phyloP scores from a whole-genome alignment of 2,797 vertebrate species.

The Helicolenus hilgendorfi region DNA sequence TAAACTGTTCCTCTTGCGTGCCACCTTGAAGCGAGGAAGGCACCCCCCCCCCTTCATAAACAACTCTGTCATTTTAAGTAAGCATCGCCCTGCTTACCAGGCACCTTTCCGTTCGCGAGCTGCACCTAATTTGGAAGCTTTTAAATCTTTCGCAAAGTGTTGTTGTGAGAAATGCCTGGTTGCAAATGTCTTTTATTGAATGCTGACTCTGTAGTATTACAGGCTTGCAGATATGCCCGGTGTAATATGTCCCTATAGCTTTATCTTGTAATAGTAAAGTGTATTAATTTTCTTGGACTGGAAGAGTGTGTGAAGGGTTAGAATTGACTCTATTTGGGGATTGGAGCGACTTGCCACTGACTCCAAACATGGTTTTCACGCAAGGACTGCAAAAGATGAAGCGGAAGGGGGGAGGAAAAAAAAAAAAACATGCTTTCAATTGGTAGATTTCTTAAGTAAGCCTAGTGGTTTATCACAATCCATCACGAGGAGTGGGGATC shows the following conservation, averaged over 20 bases:
- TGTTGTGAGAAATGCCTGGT: conserved; percentile 92
- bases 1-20: conserved; percentile 84
- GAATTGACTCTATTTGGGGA: conserved; percentile 92
- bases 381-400: conserved; percentile 81
- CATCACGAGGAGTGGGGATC: conserved; percentile 79
- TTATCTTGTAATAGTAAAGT: conserved; percentile 94
- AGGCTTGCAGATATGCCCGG: conserved; percentile 91
- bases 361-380: conserved; percentile 88
- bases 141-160: conserved; percentile 92
- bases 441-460: conserved; percentile 86
- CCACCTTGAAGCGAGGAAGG: conserved; percentile 74
- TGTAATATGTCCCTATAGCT: conserved; percentile 92
- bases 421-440: conserved; percentile 76
- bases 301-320: conserved; percentile 84
- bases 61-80: conserved; percentile 93
- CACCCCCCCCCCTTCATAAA: conserved; percentile 83
- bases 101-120: conserved; percentile 90
- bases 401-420: neutral
- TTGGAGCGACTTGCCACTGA: conserved; percentile 86
- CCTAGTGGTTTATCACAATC: conserved; percentile 88
- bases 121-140: conserved; percentile 93
- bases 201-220: conserved; percentile 93
- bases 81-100: conserved; percentile 91
- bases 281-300: conserved; percentile 91
- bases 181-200: conserved; percentile 94